phyloP scores from a whole-genome alignment of 2,113 vertebrate species.

The Craseonycteris thonglongyai region DNA sequence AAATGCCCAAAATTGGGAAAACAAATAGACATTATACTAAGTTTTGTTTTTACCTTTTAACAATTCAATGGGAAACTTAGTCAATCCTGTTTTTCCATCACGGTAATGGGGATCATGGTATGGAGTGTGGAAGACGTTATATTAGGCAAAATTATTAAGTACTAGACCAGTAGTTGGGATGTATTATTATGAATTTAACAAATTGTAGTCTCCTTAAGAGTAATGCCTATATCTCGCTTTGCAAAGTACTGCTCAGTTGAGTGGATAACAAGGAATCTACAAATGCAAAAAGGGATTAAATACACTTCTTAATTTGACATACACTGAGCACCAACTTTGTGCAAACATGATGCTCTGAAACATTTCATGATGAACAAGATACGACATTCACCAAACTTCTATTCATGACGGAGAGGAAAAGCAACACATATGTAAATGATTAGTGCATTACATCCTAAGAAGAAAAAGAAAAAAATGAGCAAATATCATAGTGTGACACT shows the following conservation, averaged over 20 bases:
- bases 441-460: not conserved
- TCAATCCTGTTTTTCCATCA: not conserved
- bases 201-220: not conserved
- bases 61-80: not conserved
- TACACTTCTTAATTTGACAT: not conserved
- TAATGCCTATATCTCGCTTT: too few relatives aligned
- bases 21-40: not conserved
- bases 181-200: not conserved
- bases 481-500: not conserved
- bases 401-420: not conserved
- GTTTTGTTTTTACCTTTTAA: not conserved
- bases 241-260: not conserved
- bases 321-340: not conserved
- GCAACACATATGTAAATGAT: not conserved
- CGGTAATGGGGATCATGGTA: not conserved
- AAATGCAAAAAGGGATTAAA: not conserved
- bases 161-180: not conserved
- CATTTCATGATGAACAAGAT: not conserved
- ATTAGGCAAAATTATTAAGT: not conserved
- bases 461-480: not conserved
- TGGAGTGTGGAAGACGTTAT: not conserved
- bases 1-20: not conserved
- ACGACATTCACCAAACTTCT: not conserved
- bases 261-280: not conserved
- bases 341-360: not conserved